Conservation (phyloP, 2,113 vertebrate species). For the Campylomormyrus tamandua region DNA sequence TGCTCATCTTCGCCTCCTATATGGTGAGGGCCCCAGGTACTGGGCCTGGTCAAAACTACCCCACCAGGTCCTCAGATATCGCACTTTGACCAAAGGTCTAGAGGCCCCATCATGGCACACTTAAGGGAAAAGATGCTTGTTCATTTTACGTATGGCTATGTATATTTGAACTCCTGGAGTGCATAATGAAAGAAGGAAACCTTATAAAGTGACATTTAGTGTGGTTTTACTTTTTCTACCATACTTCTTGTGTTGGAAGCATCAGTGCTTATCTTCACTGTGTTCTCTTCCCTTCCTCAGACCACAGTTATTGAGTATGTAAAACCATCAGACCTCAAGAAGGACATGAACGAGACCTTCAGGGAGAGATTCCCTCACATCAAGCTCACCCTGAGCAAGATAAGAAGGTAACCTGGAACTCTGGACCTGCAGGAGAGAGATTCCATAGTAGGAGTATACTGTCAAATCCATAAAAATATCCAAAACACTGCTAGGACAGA, state of each 20-base stretch:
- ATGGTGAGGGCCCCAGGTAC: slow-evolving; percentile 65
- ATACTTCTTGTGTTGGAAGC: not conserved
- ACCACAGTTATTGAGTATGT: slow-evolving; percentile 95
- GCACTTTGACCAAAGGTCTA: not conserved
- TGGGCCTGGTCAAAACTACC: not conserved
- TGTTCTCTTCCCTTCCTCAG: slow-evolving; percentile 51
- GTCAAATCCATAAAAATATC: not conserved
- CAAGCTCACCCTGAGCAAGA: slow-evolving; percentile 91
- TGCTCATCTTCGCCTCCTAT: slow-evolving; percentile 93
- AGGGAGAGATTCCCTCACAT: slow-evolving; percentile 93
- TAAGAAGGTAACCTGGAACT: slow-evolving; percentile 74
- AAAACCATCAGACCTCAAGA: slow-evolving; percentile 93
- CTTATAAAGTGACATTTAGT: not conserved
- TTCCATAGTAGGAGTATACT: not conserved
- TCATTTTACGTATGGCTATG: not conserved
- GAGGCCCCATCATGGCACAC: not conserved
- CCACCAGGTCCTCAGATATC: not conserved
- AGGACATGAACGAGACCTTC: slow-evolving; percentile 97
- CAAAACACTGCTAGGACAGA: not conserved
- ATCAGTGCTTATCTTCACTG: not conserved
- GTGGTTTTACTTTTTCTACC: not conserved
- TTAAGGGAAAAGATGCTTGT: not conserved
- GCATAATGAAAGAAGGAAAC: not conserved
- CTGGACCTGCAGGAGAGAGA: not conserved
- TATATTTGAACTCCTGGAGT: not conserved